A percentile compares a stretch with the other conserved stretches of the same genome.
Evolutionary conservation across 2,113 vertebrate species (phyloP).

Genomic region (Abramis brama): DNA sequence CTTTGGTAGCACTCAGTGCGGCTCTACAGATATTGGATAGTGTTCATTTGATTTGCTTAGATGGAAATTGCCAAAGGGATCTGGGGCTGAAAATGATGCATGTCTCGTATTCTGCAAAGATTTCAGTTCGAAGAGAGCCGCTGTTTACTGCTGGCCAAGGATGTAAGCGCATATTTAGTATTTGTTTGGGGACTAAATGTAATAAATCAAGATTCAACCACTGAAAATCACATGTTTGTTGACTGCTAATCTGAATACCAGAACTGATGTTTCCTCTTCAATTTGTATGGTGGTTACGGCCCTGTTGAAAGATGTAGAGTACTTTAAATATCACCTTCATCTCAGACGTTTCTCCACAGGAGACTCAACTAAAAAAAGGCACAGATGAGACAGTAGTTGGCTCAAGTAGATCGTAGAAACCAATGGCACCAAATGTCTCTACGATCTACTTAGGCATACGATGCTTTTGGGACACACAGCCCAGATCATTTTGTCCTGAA

Average conservation of each 20-base stretch:
- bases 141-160: background rate
- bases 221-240: background rate
- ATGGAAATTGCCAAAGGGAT: background rate
- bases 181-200: background rate
- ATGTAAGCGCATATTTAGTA: background rate
- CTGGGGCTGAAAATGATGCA: background rate
- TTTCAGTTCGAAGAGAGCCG: background rate
- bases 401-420: background rate
- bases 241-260: background rate
- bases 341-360: background rate
- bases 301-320: background rate
- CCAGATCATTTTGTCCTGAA: too few relatives aligned
- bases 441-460: background rate
- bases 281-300: background rate
- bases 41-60: background rate
- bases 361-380: background rate
- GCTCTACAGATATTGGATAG: background rate
- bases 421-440: background rate
- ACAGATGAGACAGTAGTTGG: background rate
- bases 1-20: background rate
- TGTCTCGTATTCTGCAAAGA: background rate
- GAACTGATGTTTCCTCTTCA: background rate
- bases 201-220: background rate
- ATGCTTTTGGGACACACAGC: background rate
- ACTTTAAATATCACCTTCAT: background rate